Base-by-base conservation (phyloP, 2,113 vertebrate genomes). In the pig (Sus scrofa) region DNA sequence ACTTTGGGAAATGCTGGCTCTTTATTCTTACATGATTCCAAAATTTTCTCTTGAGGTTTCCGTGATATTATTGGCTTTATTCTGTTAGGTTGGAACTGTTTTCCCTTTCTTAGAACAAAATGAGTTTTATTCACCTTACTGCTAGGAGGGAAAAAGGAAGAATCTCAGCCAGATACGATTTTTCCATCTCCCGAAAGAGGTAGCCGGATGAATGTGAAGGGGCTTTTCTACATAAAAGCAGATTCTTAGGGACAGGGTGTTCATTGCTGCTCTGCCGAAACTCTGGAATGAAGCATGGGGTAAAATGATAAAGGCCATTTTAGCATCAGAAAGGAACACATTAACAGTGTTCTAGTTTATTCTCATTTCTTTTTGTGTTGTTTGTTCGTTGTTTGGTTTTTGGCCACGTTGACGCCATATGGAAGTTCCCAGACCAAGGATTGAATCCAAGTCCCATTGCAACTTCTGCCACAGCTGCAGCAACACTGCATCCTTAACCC, bases 51-150 rank as follows among this genome's bases (percentile, higher is more conserved):
- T 65, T 78, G 68, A 92, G 71, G 62, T 82, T 67, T 94, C 77
- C 71, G n/a, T 60, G 20, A 32, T 82, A 44, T 34, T 63, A 37
- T 16, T 85, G 37, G 37, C 14, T 89, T 84, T 96, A 87, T 68
- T 83, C 19, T 74, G 16, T 94, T 91, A 63, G 22, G 15, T 73
- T 71, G 71, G 34, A 95, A 39, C 77, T 81, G 24, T 9, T 79
- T 50, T 70, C 85, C 50, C 30, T n/a, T 26, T 86, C 83, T 87
- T 90, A n/a, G 22, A 95, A 88, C 10, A 81, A 26, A 24, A 39
- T 74, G 24, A 83, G 12, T 89, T 96, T 96, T 89, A 70, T 52
- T 86, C 34, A 65, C 50, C 34, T 94, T 91, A 62, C 20, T 89
- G 32, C 50, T 68, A 52, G 74, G 60, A 91, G 89, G 87, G 58